Evolutionary conservation across 53 echinoderm and acorn worm species (phyloP).

Genomic region (Astropecten irregularis): DNA sequence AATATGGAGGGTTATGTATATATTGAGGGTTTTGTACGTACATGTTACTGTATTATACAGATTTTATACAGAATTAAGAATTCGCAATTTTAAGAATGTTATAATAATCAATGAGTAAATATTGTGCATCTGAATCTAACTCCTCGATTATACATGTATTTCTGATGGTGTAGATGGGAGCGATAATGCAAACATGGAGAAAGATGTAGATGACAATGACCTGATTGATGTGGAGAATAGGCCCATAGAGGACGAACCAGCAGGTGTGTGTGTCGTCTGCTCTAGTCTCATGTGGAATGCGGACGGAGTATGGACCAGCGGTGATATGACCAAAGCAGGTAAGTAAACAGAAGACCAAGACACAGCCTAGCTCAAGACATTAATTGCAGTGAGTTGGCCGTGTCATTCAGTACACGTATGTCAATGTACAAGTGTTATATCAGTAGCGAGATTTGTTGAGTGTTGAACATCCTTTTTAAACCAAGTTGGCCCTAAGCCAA

Average conservation of each 20-base stretch:
- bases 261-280: constrained; percentile 30
- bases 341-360: too few relatives aligned
- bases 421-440: too few relatives aligned
- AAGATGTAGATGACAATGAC: neutral
- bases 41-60: neutral
- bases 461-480: too few relatives aligned
- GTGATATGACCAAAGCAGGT: constrained; percentile 5
- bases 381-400: too few relatives aligned
- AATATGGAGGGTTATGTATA: neutral
- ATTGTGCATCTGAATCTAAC: neutral
- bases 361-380: too few relatives aligned
- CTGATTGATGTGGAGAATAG: neutral
- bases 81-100: neutral
- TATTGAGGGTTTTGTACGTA: neutral
- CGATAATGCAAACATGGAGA: neutral
- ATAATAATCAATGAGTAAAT: neutral
- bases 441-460: too few relatives aligned
- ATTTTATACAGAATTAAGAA: neutral
- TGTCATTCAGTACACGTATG: too few relatives aligned
- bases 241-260: neutral
- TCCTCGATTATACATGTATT: neutral
- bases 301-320: neutral
- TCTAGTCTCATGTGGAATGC: constrained; percentile 41
- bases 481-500: too few relatives aligned
- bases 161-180: neutral